Percentiles rank a stretch among this genome's conserved stretches.
phyloP scores from a whole-genome alignment of 2,113 vertebrate species.

The Podocnemis expansa region DNA sequence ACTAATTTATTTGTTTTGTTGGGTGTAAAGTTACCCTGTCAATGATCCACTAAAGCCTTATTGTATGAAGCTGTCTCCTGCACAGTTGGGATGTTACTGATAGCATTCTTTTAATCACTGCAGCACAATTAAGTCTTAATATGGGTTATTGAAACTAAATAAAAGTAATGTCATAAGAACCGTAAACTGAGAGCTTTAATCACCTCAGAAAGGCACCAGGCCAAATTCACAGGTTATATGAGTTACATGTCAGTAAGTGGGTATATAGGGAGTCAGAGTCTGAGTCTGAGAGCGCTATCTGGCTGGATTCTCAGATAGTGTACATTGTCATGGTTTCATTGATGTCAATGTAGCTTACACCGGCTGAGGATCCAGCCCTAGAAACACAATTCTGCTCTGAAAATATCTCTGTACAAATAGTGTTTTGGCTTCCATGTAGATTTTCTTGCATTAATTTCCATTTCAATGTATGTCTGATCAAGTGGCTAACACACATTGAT shows the following conservation, averaged over 20 bases:
- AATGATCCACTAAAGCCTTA: background rate
- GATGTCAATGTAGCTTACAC: constrained; percentile 47
- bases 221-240: background rate
- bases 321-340: constrained; percentile 46
- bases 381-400: background rate
- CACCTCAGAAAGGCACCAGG: accelerated
- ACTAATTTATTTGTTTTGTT: constrained; percentile 41
- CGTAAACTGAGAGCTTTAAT: constrained; percentile 33
- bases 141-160: constrained; percentile 24
- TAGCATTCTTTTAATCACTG: constrained; percentile 57
- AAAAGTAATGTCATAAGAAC: background rate
- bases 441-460: background rate
- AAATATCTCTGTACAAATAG: background rate
- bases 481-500: background rate
- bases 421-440: background rate
- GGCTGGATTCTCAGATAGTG: background rate
- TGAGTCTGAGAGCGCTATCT: accelerated
- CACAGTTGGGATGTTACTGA: background rate
- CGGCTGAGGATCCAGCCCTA: background rate
- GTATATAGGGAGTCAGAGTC: accelerated
- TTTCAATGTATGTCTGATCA: constrained; percentile 20
- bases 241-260: background rate
- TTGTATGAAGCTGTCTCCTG: background rate
- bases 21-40: background rate
- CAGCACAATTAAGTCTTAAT: constrained; percentile 45